Evolutionary conservation across 2,113 vertebrate genomes (phyloP).

Genomic region (Silurus meridionalis): DNA sequence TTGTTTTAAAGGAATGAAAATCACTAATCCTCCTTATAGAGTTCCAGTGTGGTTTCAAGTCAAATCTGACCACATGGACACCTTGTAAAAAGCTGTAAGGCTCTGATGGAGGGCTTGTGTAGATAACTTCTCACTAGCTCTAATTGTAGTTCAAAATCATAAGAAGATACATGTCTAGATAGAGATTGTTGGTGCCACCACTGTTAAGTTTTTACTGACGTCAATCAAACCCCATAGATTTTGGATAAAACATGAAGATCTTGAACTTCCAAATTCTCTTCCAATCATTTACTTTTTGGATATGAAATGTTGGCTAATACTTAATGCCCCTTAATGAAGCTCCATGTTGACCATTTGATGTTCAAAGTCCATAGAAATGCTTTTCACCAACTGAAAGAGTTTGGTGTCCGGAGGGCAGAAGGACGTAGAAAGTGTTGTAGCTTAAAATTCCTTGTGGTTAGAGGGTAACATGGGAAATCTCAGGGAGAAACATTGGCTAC

Average conservation of each 20-base stretch:
- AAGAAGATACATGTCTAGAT: neutral
- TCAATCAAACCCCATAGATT: neutral
- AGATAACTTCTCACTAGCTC: neutral
- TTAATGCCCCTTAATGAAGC: no score
- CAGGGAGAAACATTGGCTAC: neutral
- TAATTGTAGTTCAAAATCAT: neutral
- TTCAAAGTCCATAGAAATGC: neutral
- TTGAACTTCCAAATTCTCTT: no score
- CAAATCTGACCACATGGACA: neutral
- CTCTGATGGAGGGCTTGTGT: neutral
- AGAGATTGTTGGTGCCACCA: neutral
- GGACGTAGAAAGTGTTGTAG: neutral
- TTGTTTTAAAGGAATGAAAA: neutral
- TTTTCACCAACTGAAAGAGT: neutral
- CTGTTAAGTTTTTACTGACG: neutral
- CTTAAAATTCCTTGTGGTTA: neutral
- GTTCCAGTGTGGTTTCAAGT: neutral
- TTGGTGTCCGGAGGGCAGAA: neutral
- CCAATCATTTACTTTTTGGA: no score
- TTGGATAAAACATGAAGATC: neutral
- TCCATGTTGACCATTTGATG: no score
- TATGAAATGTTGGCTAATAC: no score
- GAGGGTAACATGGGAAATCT: neutral
- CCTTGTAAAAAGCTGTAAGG: neutral
- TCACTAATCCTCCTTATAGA: neutral